A percentile compares a stretch with the other conserved stretches of the same genome.
phyloP scores from a whole-genome alignment of 2,888 invertebrate species.

The Clunio marinus region DNA sequence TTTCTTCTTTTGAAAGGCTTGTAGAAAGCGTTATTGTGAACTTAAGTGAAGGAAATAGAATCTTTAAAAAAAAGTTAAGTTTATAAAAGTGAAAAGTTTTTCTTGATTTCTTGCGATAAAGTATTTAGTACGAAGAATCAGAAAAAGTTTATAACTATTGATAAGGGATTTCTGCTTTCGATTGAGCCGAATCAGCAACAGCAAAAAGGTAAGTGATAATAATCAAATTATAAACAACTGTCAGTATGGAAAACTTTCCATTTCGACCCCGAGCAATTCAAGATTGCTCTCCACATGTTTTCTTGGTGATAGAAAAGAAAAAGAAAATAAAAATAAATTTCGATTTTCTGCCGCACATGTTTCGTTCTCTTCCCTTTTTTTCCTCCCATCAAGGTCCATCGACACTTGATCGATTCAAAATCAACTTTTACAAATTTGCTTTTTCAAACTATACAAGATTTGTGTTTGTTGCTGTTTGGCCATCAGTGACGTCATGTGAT shows the following conservation, averaged over 20 bases:
- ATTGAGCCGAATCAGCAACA: slow-evolving; percentile 1
- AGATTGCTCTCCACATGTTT: no score
- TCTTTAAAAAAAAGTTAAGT: no score
- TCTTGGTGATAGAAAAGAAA: background rate
- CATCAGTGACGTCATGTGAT: slow-evolving; percentile 25
- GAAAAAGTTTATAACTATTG: background rate
- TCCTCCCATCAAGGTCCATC: slow-evolving; percentile 31
- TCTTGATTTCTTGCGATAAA: background rate
- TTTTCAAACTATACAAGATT: background rate
- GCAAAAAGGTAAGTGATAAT: background rate
- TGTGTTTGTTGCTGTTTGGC: background rate
- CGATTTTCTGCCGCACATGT: slow-evolving; percentile 23
- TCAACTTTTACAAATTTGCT: slow-evolving; percentile 7
- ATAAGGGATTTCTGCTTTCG: background rate
- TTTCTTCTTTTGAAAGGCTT: no score
- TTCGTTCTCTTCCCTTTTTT: no score
- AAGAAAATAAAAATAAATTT: background rate
- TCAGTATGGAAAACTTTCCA: no score
- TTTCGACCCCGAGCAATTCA: no score
- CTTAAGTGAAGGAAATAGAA: no score
- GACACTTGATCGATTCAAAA: slow-evolving; percentile 35
- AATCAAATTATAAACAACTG: no score
- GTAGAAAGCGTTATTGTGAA: no score
- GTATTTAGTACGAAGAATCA: background rate
- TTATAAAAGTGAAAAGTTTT: background rate